A percentile compares a stretch with the other conserved stretches of the same genome.
These are phyloP conservation scores for Xanthia togata DNA, from an alignment of 2,888 invertebrate species.

Conservation along the genomic window DNA sequence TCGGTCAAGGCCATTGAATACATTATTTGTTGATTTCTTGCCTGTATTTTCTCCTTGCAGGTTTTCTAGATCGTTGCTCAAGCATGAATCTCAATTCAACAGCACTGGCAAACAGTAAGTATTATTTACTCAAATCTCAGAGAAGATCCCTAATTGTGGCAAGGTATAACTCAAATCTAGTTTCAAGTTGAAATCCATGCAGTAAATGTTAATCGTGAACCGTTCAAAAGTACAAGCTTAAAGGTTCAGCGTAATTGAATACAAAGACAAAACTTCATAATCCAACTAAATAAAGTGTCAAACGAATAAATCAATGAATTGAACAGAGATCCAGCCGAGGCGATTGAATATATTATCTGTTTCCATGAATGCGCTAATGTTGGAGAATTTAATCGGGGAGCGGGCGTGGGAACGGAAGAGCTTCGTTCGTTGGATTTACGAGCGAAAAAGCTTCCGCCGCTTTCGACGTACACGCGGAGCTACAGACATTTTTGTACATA, in stretches of 20 bases:
- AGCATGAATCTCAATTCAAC: background rate
- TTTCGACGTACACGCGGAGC: slow-evolving; percentile 71
- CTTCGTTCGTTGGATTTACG: slow-evolving; percentile 79
- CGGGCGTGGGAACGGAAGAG: slow-evolving; percentile 75
- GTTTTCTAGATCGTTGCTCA: background rate
- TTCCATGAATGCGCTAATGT: slow-evolving; percentile 82
- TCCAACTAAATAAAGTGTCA: slow-evolving; percentile 59
- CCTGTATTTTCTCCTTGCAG: background rate
- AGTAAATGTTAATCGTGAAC: background rate
- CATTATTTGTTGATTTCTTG: background rate
- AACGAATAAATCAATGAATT: slow-evolving; percentile 73
- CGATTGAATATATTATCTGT: slow-evolving; percentile 81
- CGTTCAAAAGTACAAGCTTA: background rate
- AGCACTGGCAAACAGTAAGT: background rate
- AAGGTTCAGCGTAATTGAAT: slow-evolving; percentile 24
- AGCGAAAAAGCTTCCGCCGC: slow-evolving; percentile 81
- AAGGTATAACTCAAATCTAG: background rate
- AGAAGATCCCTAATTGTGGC: background rate
- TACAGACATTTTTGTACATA: slow-evolving; percentile 71
- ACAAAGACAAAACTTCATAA: slow-evolving; percentile 38
- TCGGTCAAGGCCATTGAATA: background rate
- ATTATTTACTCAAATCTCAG: background rate
- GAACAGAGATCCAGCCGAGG: slow-evolving; percentile 72
- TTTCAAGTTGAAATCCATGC: background rate
- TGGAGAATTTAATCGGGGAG: slow-evolving; percentile 80